Conservation (phyloP, 1,140 invertebrate genomes). For the Solenopsis invicta region DNA sequence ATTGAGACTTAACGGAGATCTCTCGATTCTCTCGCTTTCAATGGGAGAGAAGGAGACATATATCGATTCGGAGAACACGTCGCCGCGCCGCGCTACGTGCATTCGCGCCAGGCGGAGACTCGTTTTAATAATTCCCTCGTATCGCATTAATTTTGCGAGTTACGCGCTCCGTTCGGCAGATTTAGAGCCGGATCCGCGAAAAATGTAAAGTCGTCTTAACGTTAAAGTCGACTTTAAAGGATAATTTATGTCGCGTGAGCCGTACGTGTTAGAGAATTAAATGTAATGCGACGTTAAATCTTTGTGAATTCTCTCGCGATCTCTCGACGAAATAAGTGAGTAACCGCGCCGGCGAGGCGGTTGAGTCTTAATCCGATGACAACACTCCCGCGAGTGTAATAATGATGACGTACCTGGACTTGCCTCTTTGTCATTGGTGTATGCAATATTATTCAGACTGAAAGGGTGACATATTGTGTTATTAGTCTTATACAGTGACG, state of each 20-base stretch:
- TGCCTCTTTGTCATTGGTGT: background rate
- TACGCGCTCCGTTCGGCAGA: slow-evolving; percentile 43
- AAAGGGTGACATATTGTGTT: slow-evolving; percentile 13
- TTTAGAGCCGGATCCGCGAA: slow-evolving; percentile 32
- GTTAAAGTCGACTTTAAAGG: slow-evolving; percentile 36
- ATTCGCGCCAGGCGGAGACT: background rate
- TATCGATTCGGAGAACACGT: background rate
- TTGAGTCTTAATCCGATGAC: slow-evolving; percentile 45
- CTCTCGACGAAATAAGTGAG: slow-evolving; percentile 18
- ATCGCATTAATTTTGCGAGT: slow-evolving; percentile 49
- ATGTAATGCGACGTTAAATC: slow-evolving; percentile 46
- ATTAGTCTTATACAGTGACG: slow-evolving; percentile 38
- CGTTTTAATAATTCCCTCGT: slow-evolving; percentile 41
- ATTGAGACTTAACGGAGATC: slow-evolving; percentile 15
- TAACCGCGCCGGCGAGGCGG: background rate
- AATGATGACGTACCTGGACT: slow-evolving; percentile 15
- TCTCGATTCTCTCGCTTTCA: slow-evolving; percentile 5
- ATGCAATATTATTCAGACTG: slow-evolving; percentile 48
- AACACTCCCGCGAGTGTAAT: slow-evolving; percentile 18
- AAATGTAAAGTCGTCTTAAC: slow-evolving; percentile 48
- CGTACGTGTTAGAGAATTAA: slow-evolving; percentile 34
- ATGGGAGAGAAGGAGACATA: background rate
- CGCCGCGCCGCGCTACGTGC: too few relatives aligned
- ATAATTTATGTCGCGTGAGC: slow-evolving; percentile 51
- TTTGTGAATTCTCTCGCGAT: slow-evolving; percentile 29